Percentiles rank a stretch among this genome's conserved stretches.
Conservation (phyloP, 2,113 vertebrate species). For the Origma solitaria region DNA sequence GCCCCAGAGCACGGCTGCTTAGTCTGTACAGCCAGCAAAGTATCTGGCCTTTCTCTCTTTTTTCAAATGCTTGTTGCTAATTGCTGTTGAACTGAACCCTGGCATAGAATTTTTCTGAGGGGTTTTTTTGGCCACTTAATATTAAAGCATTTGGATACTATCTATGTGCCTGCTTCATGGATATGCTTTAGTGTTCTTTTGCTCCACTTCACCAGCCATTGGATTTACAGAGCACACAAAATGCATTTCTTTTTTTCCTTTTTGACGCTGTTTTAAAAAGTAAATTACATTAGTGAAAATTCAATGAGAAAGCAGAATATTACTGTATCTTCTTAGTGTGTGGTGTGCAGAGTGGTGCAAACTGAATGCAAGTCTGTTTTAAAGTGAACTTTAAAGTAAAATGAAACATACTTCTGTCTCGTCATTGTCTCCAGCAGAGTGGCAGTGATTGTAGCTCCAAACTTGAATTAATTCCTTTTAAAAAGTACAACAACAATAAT, state of each 20-base stretch:
- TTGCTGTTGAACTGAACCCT: neutral
- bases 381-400: neutral
- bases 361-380: neutral
- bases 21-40: neutral
- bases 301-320: neutral
- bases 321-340: neutral
- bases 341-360: neutral
- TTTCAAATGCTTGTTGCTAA: neutral
- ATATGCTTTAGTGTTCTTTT: neutral
- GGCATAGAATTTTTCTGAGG: neutral
- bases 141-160: neutral
- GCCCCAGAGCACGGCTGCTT: neutral
- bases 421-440: neutral
- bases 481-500: neutral
- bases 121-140: neutral
- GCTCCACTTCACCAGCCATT: neutral
- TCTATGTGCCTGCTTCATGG: neutral
- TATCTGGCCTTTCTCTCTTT: neutral
- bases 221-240: neutral
- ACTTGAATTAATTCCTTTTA: neutral
- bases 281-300: neutral
- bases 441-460: neutral
- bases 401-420: neutral
- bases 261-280: neutral
- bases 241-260: neutral